These are phyloP conservation scores for Helostoma temminkii DNA, from an alignment of 2,797 vertebrate species.

Conservation along the genomic window DNA sequence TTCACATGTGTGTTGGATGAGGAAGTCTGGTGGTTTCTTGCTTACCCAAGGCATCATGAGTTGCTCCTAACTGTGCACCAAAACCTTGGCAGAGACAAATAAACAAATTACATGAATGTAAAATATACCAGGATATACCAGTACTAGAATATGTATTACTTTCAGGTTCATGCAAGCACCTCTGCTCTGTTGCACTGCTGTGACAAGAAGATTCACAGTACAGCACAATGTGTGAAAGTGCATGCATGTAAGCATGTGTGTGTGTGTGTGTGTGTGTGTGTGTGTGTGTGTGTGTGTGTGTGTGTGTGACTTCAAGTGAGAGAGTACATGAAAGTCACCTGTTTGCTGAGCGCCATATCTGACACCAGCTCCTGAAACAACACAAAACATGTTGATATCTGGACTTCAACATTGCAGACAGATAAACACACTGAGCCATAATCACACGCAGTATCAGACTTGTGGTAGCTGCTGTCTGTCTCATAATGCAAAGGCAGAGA, in stretches of 20 bases:
- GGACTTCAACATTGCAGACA: not conserved
- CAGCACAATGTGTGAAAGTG: not conserved
- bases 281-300: not conserved
- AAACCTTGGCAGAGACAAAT: slow-evolving; percentile 64
- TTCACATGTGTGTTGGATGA: slow-evolving; percentile 17
- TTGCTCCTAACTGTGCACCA: slow-evolving; percentile 65
- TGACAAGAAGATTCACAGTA: not conserved
- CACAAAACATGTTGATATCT: slow-evolving; percentile 4
- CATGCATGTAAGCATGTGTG: not conserved
- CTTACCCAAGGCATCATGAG: slow-evolving; percentile 77
- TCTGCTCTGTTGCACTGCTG: not conserved
- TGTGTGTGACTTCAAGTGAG: not conserved
- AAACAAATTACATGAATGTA: not conserved
- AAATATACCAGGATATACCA: not conserved
- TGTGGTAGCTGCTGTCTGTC: too few species aligned
- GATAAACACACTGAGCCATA: not conserved
- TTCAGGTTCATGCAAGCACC: not conserved
- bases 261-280: not conserved
- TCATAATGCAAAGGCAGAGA: too few species aligned
- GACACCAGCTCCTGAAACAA: slow-evolving; percentile 53
- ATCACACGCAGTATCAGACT: not conserved
- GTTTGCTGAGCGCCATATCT: slow-evolving; percentile 63
- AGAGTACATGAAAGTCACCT: slow-evolving; percentile 45
- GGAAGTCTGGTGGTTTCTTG: slow-evolving; percentile 5
- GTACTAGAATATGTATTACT: slow-evolving; percentile 1